Conservation (phyloP, 2,113 vertebrate genomes). For the Enhydra lutris region DNA sequence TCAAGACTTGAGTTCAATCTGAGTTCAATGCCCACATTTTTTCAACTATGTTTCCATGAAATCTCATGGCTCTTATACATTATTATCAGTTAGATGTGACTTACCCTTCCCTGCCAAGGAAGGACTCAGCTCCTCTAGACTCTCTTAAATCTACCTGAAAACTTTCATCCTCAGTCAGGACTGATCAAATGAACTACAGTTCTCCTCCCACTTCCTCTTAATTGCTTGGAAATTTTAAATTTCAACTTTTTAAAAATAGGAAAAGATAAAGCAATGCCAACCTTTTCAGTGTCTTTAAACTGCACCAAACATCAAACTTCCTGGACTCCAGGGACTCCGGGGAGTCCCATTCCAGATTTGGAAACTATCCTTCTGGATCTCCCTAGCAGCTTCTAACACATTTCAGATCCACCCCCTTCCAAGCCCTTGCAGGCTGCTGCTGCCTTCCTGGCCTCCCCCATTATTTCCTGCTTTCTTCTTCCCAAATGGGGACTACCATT, state of each 20-base stretch:
- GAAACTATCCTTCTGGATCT: background rate
- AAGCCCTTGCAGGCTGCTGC: background rate
- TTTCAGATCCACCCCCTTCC: background rate
- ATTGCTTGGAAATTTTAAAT: slow-evolving; percentile 25
- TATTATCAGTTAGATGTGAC: background rate
- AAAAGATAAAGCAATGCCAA: background rate
- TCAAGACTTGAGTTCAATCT: background rate
- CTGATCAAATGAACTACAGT: background rate
- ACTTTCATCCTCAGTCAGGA: background rate
- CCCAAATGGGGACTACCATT: background rate
- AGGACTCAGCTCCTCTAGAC: background rate
- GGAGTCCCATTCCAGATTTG: background rate
- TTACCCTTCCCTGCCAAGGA: background rate
- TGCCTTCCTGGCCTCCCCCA: background rate
- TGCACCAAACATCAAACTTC: background rate
- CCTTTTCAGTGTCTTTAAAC: background rate
- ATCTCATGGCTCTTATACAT: background rate
- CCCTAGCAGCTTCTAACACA: background rate
- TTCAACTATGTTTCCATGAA: background rate
- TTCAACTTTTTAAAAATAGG: slow-evolving; percentile 35
- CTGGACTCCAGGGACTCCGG: background rate
- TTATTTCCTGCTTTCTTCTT: slow-evolving; percentile 18
- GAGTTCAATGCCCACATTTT: background rate
- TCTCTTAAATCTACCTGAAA: background rate
- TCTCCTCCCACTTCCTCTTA: background rate